These are phyloP conservation scores for Heterodera carotae DNA, from an alignment of 1,140 invertebrate species.

Conservation along the genomic window DNA sequence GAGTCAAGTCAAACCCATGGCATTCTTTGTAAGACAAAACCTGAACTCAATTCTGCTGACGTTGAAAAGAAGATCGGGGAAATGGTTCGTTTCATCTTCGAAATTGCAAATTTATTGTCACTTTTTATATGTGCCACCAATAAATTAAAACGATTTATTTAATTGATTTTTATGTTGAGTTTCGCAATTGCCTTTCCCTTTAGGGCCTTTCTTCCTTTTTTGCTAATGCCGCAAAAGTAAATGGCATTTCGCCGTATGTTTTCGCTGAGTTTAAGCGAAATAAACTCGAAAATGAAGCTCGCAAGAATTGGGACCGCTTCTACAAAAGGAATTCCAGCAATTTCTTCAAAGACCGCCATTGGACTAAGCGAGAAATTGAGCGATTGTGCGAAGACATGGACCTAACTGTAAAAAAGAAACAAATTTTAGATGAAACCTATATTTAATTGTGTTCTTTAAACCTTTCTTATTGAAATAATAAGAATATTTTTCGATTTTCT, in stretches of 20 bases:
- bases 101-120: too few species aligned
- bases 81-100: too few species aligned
- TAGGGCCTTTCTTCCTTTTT: neutral
- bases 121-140: too few species aligned
- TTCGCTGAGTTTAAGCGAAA: constrained; percentile 74
- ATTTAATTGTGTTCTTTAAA: too few species aligned
- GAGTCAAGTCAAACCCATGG: too few species aligned
- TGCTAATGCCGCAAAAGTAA: neutral
- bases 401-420: constrained; percentile 25
- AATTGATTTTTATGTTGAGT: too few species aligned
- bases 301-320: constrained; percentile 94
- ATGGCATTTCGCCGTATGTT: neutral
- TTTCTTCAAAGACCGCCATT: constrained; percentile 96
- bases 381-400: constrained; percentile 72
- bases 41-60: too few species aligned
- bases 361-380: constrained; percentile 90
- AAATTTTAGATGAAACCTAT: neutral
- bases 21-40: too few species aligned
- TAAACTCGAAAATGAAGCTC: constrained; percentile 81
- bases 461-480: too few species aligned
- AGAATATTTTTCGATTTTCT: constrained; percentile 26
- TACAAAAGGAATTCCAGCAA: constrained; percentile 76
- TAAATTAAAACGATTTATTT: too few species aligned
- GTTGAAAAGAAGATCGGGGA: too few species aligned
- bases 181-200: too few species aligned